Evolutionary conservation across 2,797 vertebrate species (phyloP), one percentile per base, ranked within the genome.

Genomic region (Eospalax fontanierii): DNA sequence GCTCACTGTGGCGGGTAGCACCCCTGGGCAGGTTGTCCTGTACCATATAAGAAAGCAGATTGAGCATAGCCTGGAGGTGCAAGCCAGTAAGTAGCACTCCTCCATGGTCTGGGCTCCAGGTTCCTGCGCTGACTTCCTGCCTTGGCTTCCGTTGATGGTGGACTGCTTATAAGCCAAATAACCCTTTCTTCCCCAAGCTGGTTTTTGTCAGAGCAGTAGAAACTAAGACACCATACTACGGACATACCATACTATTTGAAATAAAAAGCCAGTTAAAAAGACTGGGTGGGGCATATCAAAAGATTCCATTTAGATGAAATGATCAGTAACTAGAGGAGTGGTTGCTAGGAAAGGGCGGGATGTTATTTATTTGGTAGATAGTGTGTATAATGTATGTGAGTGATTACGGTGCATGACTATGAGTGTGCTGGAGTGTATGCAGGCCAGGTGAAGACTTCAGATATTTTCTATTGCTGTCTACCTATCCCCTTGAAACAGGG

Each of bases 221-320:
- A 54, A 54, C 33, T 2, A 54, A 68, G 46, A 84, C 50, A 50
- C 21, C 33, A 68, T 43, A 35, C 7, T 33, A 35, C 18, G 33
- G 46, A 70, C 7, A 57, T 11, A 30, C 18, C 82, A 35, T 65
- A 33, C 30, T 40, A 57, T 83, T 6, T 80, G 19, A 89, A 81
- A 92, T 71, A 95, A 85, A 22, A 65, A 86, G 30, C 14, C 10
- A 65, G 43, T 83, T 33, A 40, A n/a, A 91, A 84, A 59, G 26
- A 88, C n/a, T 84, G n/a, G 1, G 35, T 63, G 19, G 15, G 57
- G 12, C 22, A 43, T 50, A 43, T 16, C 54, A 16, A 71, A 76
- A 21, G 21, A 73, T 68, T 94, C 24, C 38, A 28, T 68, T 83
- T 70, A 75, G n/a, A 54, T 80, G 24, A 92, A 82, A 54, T 74